Conservation (phyloP, 2,797 vertebrate species). For the Uromys caudimaculatus region DNA sequence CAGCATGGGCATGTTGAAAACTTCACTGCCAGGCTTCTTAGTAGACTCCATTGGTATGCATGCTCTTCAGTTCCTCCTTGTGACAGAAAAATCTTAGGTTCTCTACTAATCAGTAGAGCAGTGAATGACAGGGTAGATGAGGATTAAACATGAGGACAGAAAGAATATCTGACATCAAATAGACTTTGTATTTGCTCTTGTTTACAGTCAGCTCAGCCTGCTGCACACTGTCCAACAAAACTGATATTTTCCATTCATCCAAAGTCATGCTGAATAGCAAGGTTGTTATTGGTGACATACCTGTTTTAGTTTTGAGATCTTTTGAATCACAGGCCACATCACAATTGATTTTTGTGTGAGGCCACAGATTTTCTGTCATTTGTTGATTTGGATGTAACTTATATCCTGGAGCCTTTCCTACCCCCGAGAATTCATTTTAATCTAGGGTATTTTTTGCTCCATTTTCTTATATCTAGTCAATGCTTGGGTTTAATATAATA, state of each 20-base stretch:
- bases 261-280: background rate
- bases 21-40: background rate
- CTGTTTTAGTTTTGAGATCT: background rate
- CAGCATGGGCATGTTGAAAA: background rate
- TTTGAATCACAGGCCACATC: background rate
- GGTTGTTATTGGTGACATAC: background rate
- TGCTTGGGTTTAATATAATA: conserved; percentile 24
- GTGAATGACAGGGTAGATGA: background rate
- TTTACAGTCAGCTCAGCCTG: background rate
- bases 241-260: background rate
- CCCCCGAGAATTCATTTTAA: background rate
- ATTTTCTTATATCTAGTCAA: background rate
- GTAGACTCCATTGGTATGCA: background rate
- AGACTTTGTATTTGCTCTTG: background rate
- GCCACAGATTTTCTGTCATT: background rate
- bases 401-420: background rate
- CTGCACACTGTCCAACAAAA: background rate
- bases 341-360: background rate
- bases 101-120: background rate
- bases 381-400: background rate
- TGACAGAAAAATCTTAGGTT: background rate
- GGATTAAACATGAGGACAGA: background rate
- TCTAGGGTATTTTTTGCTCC: background rate
- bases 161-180: background rate
- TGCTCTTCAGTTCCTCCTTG: background rate